A percentile compares a stretch with the other conserved stretches of the same genome.
These are phyloP conservation scores for Pachyrhynchus sulphureomaculatus DNA, from an alignment of 1,140 invertebrate species.

Conservation along the genomic window DNA sequence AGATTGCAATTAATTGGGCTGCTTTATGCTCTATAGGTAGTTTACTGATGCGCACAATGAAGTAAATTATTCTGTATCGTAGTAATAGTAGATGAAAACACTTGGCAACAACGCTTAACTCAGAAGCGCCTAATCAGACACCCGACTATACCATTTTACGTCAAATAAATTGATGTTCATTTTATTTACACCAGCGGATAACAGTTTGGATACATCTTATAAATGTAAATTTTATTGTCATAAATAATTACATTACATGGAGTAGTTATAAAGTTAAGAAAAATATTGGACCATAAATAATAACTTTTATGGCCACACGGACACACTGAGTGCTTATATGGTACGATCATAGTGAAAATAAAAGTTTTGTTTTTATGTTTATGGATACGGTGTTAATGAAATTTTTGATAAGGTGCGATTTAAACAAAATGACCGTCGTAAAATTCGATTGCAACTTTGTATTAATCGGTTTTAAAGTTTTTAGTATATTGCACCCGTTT, in stretches of 20 bases:
- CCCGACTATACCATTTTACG: not conserved
- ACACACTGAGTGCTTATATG: not conserved
- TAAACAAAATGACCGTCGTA: not conserved
- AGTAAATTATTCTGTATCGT: no score
- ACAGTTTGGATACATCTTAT: slow-evolving; percentile 6
- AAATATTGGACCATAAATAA: slow-evolving; percentile 14
- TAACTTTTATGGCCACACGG: slow-evolving; percentile 10
- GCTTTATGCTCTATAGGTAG: no score
- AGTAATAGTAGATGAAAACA: no score
- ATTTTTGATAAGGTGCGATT: slow-evolving; percentile 7
- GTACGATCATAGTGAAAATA: slow-evolving; percentile 4
- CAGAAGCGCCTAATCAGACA: no score
- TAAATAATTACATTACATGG: slow-evolving; percentile 15
- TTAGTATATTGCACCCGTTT: no score
- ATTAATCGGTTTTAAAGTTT: slow-evolving; percentile 5
- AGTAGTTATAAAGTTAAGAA: slow-evolving; percentile 3
- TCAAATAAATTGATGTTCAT: slow-evolving; percentile 5
- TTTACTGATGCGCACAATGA: no score
- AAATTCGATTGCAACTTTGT: slow-evolving; percentile 12
- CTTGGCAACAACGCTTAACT: no score
- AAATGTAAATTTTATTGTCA: slow-evolving; percentile 16
- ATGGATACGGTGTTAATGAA: slow-evolving; percentile 7
- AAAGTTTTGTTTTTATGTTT: slow-evolving; percentile 3
- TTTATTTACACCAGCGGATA: slow-evolving; percentile 9
- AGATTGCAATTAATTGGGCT: no score